These are phyloP conservation scores for Drosophila aldrichi DNA, from an alignment of 2,888 invertebrate species.

Conservation along the genomic window DNA sequence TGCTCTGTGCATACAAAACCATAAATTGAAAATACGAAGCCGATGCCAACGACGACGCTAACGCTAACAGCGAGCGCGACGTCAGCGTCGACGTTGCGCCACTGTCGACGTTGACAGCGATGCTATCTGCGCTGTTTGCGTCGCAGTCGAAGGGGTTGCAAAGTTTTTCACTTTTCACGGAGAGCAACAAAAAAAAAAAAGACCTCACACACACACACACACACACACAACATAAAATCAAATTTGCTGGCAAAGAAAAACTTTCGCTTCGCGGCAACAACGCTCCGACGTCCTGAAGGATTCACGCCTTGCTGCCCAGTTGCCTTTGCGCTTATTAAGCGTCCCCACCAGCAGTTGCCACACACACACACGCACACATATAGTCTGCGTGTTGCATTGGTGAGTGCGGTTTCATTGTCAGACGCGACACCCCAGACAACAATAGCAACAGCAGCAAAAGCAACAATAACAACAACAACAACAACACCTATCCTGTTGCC, in stretches of 20 bases:
- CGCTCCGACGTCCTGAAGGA: slow-evolving; percentile 48
- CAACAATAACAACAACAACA: slow-evolving; percentile 29
- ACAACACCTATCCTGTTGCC: slow-evolving; percentile 41
- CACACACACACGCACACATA: not conserved
- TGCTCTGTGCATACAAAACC: slow-evolving; percentile 65
- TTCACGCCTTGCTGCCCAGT: slow-evolving; percentile 50
- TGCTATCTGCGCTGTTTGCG: slow-evolving; percentile 18
- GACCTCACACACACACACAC: slow-evolving; percentile 4
- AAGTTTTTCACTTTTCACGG: slow-evolving; percentile 77
- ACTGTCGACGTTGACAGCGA: slow-evolving; percentile 23
- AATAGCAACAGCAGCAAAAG: slow-evolving; percentile 24
- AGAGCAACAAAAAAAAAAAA: slow-evolving; percentile 37
- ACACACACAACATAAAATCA: slow-evolving; percentile 45
- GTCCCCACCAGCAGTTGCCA: slow-evolving; percentile 7
- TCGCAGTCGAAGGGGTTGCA: slow-evolving; percentile 67
- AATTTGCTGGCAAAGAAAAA: slow-evolving; percentile 63
- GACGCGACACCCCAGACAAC: slow-evolving; percentile 52
- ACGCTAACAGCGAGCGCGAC: slow-evolving; percentile 35
- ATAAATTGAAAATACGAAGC: slow-evolving; percentile 76
- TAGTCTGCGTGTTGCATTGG: slow-evolving; percentile 49
- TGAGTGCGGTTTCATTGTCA: slow-evolving; percentile 55
- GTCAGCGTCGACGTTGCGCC: slow-evolving; percentile 23
- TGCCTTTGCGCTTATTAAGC: slow-evolving; percentile 63
- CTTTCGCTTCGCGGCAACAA: slow-evolving; percentile 68
- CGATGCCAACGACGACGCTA: slow-evolving; percentile 41